Conservation (phyloP, 2,113 vertebrate genomes). For the Bettongia penicillata region DNA sequence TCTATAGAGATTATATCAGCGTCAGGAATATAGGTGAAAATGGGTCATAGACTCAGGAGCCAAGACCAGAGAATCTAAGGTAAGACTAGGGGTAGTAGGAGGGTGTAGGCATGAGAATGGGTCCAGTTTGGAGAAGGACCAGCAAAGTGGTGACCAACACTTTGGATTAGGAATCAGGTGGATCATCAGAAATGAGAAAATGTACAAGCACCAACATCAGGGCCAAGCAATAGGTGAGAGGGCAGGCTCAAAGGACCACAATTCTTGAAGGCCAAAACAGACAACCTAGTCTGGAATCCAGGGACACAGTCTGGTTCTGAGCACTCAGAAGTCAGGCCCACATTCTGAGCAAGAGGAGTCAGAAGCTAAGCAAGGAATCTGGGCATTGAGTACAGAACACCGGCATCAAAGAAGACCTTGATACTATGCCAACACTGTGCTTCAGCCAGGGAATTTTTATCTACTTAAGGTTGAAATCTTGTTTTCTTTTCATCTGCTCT, state of each 20-base stretch:
- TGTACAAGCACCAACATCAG: not conserved
- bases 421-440: not conserved
- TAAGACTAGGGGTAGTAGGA: not conserved
- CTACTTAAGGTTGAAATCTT: not conserved
- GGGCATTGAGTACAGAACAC: not conserved
- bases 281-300: not conserved
- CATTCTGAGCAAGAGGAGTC: not conserved
- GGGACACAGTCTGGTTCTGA: not conserved
- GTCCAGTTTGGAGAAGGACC: not conserved
- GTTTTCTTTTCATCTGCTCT: not conserved
- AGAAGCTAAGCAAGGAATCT: not conserved
- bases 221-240: not conserved
- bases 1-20: not conserved
- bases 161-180: not conserved
- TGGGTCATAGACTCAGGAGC: not conserved
- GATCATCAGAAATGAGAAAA: not conserved
- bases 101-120: not conserved
- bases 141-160: not conserved
- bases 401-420: not conserved
- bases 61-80: not conserved
- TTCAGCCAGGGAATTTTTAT: not conserved
- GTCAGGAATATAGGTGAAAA: not conserved
- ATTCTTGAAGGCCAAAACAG: not conserved
- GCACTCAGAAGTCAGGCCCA: not conserved
- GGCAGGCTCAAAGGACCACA: not conserved